A percentile compares a stretch with the other conserved stretches of the same genome.
Evolutionary conservation across 1,140 invertebrate genomes (phyloP).

Genomic region (Leptestheria dahalacensis): DNA sequence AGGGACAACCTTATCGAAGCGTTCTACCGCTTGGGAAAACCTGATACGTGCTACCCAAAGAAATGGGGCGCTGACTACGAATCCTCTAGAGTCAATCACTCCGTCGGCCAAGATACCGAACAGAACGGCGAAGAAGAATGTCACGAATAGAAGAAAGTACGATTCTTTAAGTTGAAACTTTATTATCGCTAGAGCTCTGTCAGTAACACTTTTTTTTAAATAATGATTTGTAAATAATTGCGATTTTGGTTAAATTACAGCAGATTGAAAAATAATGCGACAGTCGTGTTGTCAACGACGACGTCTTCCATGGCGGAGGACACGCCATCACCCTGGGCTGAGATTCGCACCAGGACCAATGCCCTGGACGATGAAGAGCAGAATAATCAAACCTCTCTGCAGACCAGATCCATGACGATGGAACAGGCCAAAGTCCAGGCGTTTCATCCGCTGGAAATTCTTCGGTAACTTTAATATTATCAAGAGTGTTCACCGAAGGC

Average conservation of each 20-base stretch:
- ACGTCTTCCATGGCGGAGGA: background rate
- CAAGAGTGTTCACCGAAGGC: too few relatives aligned
- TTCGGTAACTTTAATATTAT: background rate
- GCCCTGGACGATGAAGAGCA: background rate
- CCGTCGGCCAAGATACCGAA: background rate
- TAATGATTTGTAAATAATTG: too few relatives aligned
- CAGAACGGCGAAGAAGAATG: background rate
- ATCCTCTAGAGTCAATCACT: constrained; percentile 35
- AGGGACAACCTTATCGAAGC: constrained; percentile 58
- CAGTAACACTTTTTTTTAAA: too few relatives aligned
- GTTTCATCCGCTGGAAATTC: constrained; percentile 2
- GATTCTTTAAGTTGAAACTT: too few relatives aligned
- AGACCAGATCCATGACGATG: background rate
- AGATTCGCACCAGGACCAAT: background rate
- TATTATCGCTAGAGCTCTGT: too few relatives aligned
- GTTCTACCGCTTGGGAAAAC: constrained; percentile 67
- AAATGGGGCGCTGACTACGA: constrained; percentile 48
- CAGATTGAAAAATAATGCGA: background rate
- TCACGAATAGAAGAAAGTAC: background rate
- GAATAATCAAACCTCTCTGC: background rate
- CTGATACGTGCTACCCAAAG: constrained; percentile 54
- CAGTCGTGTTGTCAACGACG: too few relatives aligned
- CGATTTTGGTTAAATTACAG: background rate
- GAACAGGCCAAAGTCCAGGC: background rate
- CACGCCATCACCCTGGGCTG: background rate